Evolutionary conservation across 2,888 invertebrate species (phyloP).

Genomic region (Lucinisca nassula): DNA sequence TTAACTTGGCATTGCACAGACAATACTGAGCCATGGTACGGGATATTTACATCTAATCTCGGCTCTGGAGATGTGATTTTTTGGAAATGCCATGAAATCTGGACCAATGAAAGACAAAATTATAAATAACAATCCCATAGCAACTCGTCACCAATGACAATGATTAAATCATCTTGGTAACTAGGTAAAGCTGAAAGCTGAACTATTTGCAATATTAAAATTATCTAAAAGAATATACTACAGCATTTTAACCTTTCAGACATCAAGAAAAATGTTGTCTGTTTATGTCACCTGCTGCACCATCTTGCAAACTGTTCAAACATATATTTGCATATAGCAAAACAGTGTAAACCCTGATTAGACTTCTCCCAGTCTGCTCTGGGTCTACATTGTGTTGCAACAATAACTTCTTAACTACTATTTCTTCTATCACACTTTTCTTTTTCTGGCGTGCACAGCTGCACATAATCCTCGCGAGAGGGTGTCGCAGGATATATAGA

Average conservation of each 20-base stretch:
- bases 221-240: background rate
- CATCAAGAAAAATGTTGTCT: no score
- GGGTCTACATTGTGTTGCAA: no score
- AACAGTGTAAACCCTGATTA: no score
- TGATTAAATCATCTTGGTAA: background rate
- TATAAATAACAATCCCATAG: constrained; percentile 10
- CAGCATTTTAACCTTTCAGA: background rate
- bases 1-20: background rate
- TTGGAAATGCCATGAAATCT: constrained; percentile 10
- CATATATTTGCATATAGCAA: no score
- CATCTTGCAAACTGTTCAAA: no score
- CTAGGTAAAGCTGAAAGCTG: background rate
- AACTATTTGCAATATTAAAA: background rate
- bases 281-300: no score
- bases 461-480: no score
- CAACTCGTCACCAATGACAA: background rate
- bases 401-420: no score
- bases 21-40: constrained; percentile 2
- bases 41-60: background rate
- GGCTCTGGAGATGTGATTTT: constrained; percentile 3
- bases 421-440: no score
- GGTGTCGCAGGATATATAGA: no score
- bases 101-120: constrained; percentile 14
- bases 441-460: no score
- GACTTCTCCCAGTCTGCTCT: no score